Conservation (phyloP, 1,140 invertebrate species). For the Tribolium madens region DNA sequence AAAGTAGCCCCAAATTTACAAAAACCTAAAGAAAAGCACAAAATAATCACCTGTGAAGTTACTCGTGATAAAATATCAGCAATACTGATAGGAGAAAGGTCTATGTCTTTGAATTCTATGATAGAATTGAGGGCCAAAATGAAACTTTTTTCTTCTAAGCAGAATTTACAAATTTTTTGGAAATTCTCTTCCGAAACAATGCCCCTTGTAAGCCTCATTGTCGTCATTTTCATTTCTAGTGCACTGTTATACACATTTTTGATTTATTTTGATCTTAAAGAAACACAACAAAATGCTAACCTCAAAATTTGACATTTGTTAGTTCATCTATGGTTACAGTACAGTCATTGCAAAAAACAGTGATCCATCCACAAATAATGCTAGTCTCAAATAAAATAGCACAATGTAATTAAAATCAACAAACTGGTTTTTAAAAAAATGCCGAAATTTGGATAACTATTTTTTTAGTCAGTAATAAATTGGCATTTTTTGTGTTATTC, state of each 20-base stretch:
- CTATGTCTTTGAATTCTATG: constrained; percentile 29
- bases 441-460: not conserved
- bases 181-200: constrained; percentile 4
- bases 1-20: not conserved
- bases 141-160: constrained; percentile 26
- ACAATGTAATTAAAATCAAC: too few species aligned
- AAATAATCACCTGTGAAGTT: not conserved
- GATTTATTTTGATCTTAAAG: not conserved
- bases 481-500: too few species aligned
- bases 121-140: not conserved
- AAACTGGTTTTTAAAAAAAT: too few species aligned
- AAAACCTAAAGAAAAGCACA: not conserved
- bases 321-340: too few species aligned
- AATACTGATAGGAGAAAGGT: not conserved
- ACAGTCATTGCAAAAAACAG: too few species aligned
- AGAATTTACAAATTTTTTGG: constrained; percentile 40
- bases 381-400: too few species aligned
- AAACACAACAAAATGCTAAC: not conserved
- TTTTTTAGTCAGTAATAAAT: too few species aligned
- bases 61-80: constrained; percentile 29
- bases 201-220: constrained; percentile 4
- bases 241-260: not conserved
- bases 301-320: not conserved
- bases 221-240: not conserved
- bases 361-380: too few species aligned